phyloP scores from a whole-genome alignment of 2,888 invertebrate species.

The Liodrosophila aerea region DNA sequence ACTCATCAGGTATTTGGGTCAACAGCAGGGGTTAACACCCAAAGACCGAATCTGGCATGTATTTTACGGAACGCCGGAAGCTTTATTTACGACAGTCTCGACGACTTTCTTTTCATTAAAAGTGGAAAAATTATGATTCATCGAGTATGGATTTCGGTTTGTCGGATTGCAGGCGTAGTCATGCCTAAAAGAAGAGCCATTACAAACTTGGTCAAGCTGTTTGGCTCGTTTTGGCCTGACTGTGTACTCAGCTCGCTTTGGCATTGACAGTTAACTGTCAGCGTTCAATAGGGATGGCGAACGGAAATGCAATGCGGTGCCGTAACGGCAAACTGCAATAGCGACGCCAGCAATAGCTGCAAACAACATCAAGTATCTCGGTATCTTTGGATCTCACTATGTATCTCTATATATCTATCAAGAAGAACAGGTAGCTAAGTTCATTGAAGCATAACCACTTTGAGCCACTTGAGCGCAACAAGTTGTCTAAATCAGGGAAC shows the following conservation, averaged over 20 bases:
- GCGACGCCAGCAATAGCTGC: constrained; percentile 17
- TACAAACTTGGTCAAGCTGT: constrained; percentile 62
- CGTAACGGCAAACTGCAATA: constrained; percentile 74
- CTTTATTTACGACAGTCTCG: constrained; percentile 32
- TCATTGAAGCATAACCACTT: constrained; percentile 55
- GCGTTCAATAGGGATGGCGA: constrained; percentile 30
- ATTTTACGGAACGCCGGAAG: constrained; percentile 65
- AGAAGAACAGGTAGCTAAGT: constrained; percentile 55
- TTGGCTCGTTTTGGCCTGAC: constrained; percentile 14
- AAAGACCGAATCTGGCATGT: constrained; percentile 55
- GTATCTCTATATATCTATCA: constrained; percentile 19
- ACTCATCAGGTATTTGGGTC: constrained; percentile 67
- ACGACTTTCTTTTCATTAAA: constrained; percentile 66
- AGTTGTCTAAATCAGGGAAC: constrained; percentile 29
- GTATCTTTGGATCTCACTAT: constrained; percentile 5
- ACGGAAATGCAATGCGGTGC: constrained; percentile 74
- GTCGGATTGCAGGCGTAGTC: constrained; percentile 21
- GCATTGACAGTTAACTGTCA: constrained; percentile 75
- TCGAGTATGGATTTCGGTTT: constrained; percentile 46
- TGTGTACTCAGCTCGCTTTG: constrained; percentile 55
- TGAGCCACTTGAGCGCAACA: constrained; percentile 34
- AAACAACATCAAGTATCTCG: constrained; percentile 13
- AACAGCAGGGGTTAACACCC: constrained; percentile 68
- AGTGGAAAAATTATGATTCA: constrained; percentile 64
- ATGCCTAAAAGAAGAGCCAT: constrained; percentile 57